Base-by-base conservation (phyloP, 2,797 vertebrate genomes). In the Cuculus canorus region DNA sequence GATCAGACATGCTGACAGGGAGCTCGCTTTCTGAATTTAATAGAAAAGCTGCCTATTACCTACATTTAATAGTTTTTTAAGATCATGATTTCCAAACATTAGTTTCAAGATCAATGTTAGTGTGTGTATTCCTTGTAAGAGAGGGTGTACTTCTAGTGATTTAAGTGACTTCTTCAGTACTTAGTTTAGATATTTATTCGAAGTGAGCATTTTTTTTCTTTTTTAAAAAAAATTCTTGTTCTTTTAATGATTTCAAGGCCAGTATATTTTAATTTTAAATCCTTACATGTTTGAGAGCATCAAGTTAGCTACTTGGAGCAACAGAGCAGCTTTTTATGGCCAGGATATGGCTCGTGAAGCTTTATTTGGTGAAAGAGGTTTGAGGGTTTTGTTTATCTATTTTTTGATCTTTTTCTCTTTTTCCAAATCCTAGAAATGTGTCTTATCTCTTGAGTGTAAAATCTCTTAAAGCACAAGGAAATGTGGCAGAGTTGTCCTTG, bases 11-110 rank as follows among this genome's bases (percentile, higher is more conserved):
- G 75, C 57, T 1, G 4, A 68, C 43, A 70, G n/a, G 64, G 33
- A 75, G 52, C 27, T 79, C n/a, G 35, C 33, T 95, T 92, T 64
- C 73, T 82, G 64, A 87, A 85, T 92, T 84, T 66, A 89, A 72
- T 22, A 65, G 68, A 69, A 85, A 81, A 86, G 30, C 28, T 86
- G 53, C 12, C 7, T 54, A 10, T 65, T 78, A 56, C 54, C 41
- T 25, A 33, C 10, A 10, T 41, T 39, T 47, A 56, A 53, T 59
- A 48, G 11, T 27, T 71, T 85, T 45, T 65, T 14, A 39, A 80
- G 71, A 70, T 82, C 5, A 25, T 63, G 0, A 32, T 86, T 83
- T 61, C 45, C n/a, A 66, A 13, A 30, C 17, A 16, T 54, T 81
- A 81, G 4, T 66, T 81, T 86, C 61, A 81, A 78, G 70, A 84